phyloP scores from a whole-genome alignment of 2,113 vertebrate species.

The Hipposideros armiger region DNA sequence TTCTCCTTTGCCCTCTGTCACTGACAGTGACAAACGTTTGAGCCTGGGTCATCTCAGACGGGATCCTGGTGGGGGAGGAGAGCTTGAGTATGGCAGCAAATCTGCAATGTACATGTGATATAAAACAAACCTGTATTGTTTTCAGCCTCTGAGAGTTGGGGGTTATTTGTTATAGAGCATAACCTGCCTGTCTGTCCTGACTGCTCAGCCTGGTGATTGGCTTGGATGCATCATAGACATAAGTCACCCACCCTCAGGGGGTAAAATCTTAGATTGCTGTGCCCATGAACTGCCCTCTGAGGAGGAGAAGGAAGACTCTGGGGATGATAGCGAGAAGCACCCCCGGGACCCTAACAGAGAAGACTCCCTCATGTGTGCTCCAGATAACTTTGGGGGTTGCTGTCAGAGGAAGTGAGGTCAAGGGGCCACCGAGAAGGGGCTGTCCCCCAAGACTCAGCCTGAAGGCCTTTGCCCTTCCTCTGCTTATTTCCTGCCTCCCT shows the following conservation, averaged over 20 bases:
- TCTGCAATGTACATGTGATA: not conserved
- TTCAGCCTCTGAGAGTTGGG: not conserved
- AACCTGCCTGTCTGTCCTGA: not conserved
- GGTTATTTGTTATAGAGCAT: not conserved
- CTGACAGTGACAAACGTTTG: not conserved
- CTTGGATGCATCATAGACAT: not conserved
- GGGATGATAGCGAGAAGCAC: not conserved
- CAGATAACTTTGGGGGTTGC: not conserved
- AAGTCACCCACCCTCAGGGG: not conserved
- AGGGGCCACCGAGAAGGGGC: not conserved
- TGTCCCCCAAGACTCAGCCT: not conserved
- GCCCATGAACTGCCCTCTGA: not conserved
- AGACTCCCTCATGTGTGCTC: not conserved
- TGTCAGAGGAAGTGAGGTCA: not conserved
- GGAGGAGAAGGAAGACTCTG: not conserved
- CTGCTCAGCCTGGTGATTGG: not conserved
- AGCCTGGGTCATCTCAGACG: not conserved
- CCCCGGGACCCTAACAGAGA: not conserved
- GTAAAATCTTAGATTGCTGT: not conserved
- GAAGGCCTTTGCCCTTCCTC: not conserved
- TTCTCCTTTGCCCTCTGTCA: not conserved
- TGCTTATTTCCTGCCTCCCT: not conserved
- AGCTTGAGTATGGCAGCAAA: not conserved
- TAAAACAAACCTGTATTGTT: not conserved
- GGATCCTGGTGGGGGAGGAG: not conserved